Evolutionary conservation across 92 coral and sea anemone species (phyloP), one percentile per base, ranked within the genome.

Genomic region (Porites cylindrica): DNA sequence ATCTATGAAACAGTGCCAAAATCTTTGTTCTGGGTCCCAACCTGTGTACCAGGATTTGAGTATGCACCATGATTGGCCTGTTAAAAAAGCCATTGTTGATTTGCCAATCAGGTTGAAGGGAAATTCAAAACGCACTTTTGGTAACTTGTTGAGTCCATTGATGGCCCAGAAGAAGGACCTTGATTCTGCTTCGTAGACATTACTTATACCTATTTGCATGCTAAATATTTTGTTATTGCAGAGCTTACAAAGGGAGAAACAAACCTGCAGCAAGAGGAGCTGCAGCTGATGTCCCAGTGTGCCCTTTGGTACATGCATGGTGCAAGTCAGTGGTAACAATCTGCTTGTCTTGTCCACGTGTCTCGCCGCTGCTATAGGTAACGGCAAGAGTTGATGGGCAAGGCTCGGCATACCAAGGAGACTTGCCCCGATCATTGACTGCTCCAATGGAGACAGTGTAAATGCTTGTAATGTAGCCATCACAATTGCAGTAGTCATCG

Each of bases 181-280:
- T 4, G 47, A 38, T 4, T 38, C 47, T 38, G 47, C 47, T 38
- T 38, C 47, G 0, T 4, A 38, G 47, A 38, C 47, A 38, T 38
- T 38, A 38, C 47, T 38, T 38, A 38, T 38, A 38, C 6, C 47
- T 38, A 38, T 38, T 38, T 38, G 47, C 47, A 38, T 38, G 47
- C 47, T 38, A 38, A 38, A 38, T 38, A 54, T 54, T 54, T 13
- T 70, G 74, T 16, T 4, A 70, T 70, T 10, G 10, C 20, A 70
- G 19, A 51, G 53, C 7, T 8, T n/a, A 60, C 23, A 61, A 6
- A 2, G 8, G 20, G 11, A 62, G 9, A 61, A 6, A 84, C 94
- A 75, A 86, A 97, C 99, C 99, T 82, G 99, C 99, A 79, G 99
- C 99, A 70, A 97, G 93, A 53, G 99, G 99, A 7, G 99, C 99